These are phyloP conservation scores for Alsophila aescularia DNA, from an alignment of 2,888 invertebrate species.

Conservation along the genomic window DNA sequence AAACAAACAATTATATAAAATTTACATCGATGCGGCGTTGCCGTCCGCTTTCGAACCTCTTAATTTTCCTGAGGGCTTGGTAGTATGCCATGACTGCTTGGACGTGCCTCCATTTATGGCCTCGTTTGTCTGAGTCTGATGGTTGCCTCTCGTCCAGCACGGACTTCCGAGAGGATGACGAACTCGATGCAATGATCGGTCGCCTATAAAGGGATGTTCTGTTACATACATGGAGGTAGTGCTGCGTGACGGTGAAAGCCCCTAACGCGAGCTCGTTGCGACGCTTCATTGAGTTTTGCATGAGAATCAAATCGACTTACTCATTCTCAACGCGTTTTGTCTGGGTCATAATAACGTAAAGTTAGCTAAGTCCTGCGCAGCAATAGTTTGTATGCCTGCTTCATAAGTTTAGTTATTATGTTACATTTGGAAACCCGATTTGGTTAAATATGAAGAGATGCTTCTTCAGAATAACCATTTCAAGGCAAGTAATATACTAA, in stretches of 20 bases:
- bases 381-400: background rate
- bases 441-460: background rate
- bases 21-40: slow-evolving; percentile 67
- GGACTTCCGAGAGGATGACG: slow-evolving; percentile 78
- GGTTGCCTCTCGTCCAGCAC: slow-evolving; percentile 71
- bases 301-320: slow-evolving; percentile 1
- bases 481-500: background rate
- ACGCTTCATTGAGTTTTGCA: slow-evolving; percentile 46
- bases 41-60: slow-evolving; percentile 87
- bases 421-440: background rate
- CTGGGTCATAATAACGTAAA: background rate
- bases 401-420: background rate
- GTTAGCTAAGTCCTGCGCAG: background rate
- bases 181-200: slow-evolving; percentile 80
- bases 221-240: slow-evolving; percentile 62
- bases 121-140: slow-evolving; percentile 77
- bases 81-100: slow-evolving; percentile 95
- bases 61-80: slow-evolving; percentile 94
- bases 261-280: slow-evolving; percentile 45
- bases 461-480: slow-evolving; percentile 5
- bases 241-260: slow-evolving; percentile 56
- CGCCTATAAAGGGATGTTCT: slow-evolving; percentile 79
- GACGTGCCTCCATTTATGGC: slow-evolving; percentile 94
- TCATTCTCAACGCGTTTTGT: background rate
- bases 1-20: slow-evolving; percentile 75